Conservation (phyloP, 2,888 invertebrate species). For the Osmoderma eremita region DNA sequence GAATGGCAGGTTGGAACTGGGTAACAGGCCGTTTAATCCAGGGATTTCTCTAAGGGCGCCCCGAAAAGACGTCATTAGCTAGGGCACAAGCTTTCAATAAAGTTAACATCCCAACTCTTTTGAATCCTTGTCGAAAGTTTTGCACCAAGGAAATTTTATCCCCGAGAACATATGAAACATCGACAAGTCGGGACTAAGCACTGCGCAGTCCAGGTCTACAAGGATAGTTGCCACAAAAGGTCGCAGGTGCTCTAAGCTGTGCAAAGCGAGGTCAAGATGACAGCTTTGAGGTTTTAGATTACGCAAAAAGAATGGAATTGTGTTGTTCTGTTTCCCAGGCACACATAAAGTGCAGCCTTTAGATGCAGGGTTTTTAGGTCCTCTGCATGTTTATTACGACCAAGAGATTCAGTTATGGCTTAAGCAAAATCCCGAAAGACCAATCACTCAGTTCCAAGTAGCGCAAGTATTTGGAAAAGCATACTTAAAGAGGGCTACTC, state of each 20-base stretch:
- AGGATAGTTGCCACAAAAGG: conserved; percentile 52
- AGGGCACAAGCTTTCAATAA: conserved; percentile 44
- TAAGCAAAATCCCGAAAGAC: conserved; percentile 20
- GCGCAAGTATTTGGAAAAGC: conserved; percentile 30
- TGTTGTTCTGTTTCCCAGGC: background rate
- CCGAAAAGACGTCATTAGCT: conserved; percentile 43
- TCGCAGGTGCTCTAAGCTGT: conserved; percentile 57
- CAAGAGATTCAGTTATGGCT: conserved; percentile 29
- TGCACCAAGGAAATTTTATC: too few species aligned
- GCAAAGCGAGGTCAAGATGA: conserved; percentile 45
- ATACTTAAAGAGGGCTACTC: conserved; percentile 5
- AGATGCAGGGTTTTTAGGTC: conserved; percentile 16
- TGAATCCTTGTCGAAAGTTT: too few species aligned
- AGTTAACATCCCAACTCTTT: conserved; percentile 31
- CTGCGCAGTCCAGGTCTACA: conserved; percentile 38
- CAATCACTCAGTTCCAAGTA: conserved; percentile 13
- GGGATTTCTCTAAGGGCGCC: conserved; percentile 43
- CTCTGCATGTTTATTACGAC: conserved; percentile 34
- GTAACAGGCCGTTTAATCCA: conserved; percentile 41
- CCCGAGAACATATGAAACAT: conserved; percentile 38
- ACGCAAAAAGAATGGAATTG: background rate
- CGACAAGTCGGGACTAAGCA: conserved; percentile 42
- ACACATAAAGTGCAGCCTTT: background rate
- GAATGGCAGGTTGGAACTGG: conserved; percentile 29
- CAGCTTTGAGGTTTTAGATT: conserved; percentile 33